A percentile compares a stretch with the other conserved stretches of the same genome.
Conservation (phyloP, 2,797 vertebrate species). For the Yasuhikotakia modesta region DNA sequence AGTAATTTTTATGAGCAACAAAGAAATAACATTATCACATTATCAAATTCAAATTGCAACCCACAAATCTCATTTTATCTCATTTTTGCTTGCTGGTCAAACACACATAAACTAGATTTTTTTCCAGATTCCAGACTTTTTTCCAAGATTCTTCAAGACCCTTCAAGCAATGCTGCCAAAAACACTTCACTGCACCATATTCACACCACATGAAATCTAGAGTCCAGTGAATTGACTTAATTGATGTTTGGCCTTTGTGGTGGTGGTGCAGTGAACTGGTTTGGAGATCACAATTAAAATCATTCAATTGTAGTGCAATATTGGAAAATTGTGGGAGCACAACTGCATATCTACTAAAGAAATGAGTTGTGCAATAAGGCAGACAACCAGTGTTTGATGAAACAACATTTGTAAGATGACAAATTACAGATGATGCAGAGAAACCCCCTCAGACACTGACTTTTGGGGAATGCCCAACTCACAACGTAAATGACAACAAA, state of each 20-base stretch:
- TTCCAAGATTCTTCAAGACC: too few species aligned
- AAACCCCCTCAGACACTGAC: neutral
- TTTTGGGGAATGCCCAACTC: slow-evolving; percentile 44
- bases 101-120: too few species aligned
- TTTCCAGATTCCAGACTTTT: too few species aligned
- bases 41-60: too few species aligned
- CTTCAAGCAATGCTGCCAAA: too few species aligned
- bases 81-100: too few species aligned
- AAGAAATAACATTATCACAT: too few species aligned
- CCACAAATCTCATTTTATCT: too few species aligned
- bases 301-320: slow-evolving; percentile 2
- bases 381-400: slow-evolving; percentile 39
- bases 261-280: neutral
- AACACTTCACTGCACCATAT: too few species aligned
- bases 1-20: too few species aligned
- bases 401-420: slow-evolving; percentile 9
- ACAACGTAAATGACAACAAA: neutral
- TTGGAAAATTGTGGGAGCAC: neutral
- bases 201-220: neutral
- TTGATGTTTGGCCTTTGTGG: neutral
- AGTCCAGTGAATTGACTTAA: neutral
- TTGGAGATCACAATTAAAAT: neutral
- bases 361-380: neutral
- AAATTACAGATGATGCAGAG: slow-evolving; percentile 18
- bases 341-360: neutral